Evolutionary conservation across 2,113 vertebrate species (phyloP).

Genomic region (Myotis yumanensis): DNA sequence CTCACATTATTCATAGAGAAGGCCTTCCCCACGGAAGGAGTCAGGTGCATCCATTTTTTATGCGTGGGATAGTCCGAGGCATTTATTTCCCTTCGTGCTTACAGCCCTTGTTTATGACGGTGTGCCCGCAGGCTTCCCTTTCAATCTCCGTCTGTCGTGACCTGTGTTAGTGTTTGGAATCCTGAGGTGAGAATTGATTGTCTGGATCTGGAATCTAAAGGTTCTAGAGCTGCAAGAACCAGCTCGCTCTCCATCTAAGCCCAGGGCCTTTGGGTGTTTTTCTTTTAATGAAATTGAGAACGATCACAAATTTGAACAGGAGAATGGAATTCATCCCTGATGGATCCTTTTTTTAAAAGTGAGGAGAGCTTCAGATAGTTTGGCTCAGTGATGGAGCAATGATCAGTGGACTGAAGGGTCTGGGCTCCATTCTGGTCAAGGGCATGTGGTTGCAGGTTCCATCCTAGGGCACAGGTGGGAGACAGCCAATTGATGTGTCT

Average conservation of each 20-base stretch:
- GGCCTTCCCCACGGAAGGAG: background rate
- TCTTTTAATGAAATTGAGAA: conserved; percentile 10
- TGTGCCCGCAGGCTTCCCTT: background rate
- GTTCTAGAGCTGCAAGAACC: background rate
- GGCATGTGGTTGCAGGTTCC: no score
- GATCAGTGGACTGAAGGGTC: no score
- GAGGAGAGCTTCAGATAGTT: background rate
- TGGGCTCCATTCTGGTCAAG: no score
- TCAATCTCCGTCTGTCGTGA: background rate
- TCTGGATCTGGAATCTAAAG: background rate
- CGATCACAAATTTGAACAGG: background rate
- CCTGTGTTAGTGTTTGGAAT: background rate
- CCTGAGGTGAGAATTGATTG: background rate
- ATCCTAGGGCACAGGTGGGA: no score
- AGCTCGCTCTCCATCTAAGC: background rate
- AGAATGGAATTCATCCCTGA: background rate
- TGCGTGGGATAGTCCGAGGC: background rate
- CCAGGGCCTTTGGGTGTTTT: background rate
- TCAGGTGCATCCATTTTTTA: background rate
- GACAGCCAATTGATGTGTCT: no score
- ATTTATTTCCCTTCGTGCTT: background rate
- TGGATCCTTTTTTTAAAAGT: conserved; percentile 35
- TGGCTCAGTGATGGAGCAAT: no score
- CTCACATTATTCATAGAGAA: conserved; percentile 28
- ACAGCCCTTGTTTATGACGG: background rate